phyloP scores from a whole-genome alignment of 2,797 vertebrate species.

The Gambelia wislizenii region DNA sequence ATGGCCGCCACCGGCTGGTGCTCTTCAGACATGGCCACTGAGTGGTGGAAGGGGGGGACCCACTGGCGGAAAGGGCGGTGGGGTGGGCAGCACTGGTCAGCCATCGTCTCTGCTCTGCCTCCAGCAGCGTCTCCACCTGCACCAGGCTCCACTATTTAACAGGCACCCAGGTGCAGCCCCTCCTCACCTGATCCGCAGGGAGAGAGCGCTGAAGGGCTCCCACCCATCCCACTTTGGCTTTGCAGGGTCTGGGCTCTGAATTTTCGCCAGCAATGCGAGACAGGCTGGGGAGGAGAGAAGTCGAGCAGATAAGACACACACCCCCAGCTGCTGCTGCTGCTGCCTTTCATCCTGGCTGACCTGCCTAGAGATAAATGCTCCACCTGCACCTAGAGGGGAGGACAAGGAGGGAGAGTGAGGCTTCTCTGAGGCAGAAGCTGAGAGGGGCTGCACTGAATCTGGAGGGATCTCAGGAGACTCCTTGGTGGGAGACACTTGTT shows the following conservation, averaged over 20 bases:
- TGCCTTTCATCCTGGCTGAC: not conserved
- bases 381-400: not conserved
- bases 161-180: not conserved
- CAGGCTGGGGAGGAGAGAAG: not conserved
- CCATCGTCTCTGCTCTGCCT: not conserved
- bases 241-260: not conserved
- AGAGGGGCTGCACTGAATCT: not conserved
- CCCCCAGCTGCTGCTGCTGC: too few relatives aligned
- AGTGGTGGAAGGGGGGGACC: too few relatives aligned
- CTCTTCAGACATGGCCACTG: not conserved
- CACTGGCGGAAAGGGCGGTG: accelerated
- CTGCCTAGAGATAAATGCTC: too few relatives aligned
- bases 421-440: not conserved
- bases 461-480: not conserved
- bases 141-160: too few relatives aligned
- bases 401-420: not conserved
- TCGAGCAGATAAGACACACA: too few relatives aligned
- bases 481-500: not conserved
- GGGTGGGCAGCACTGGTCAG: accelerated
- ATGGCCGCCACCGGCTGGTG: not conserved
- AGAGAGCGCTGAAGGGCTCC: not conserved
- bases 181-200: not conserved
- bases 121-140: too few relatives aligned
- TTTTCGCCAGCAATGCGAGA: too few relatives aligned
- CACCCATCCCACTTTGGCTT: too few relatives aligned